Evolutionary conservation across 2,797 vertebrate genomes (phyloP).

Genomic region (Pangasius sanitwongsei): DNA sequence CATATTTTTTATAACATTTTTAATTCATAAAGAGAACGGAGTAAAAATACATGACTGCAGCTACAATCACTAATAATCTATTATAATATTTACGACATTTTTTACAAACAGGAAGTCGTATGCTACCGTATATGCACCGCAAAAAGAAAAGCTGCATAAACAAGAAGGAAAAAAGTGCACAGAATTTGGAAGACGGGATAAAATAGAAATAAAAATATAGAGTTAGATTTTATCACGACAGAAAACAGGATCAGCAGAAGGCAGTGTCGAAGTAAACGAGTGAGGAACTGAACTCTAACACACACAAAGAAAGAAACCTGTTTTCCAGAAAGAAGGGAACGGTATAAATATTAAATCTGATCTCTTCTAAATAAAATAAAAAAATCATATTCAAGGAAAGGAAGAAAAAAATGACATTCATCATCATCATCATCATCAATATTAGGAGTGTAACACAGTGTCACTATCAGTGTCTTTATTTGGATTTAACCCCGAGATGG

Average conservation of each 20-base stretch:
- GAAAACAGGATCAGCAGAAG: background rate
- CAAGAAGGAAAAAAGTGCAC: background rate
- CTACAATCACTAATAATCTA: background rate
- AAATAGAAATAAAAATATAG: background rate
- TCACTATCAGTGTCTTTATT: background rate
- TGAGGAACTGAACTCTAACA: background rate
- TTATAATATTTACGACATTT: background rate
- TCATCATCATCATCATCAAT: background rate
- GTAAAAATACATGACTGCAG: background rate
- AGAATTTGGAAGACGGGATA: conserved; percentile 45
- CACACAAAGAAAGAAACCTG: conserved; percentile 22
- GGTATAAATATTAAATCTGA: background rate
- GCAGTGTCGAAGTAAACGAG: conserved; percentile 20
- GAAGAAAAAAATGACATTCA: background rate
- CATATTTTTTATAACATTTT: background rate
- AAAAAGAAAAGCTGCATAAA: conserved; percentile 9
- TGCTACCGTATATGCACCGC: background rate
- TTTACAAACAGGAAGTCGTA: background rate
- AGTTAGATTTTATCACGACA: background rate
- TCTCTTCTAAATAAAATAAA: background rate
- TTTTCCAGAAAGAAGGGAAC: conserved; percentile 11
- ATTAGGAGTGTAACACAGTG: background rate
- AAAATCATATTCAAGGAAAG: no score
- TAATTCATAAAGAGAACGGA: background rate
- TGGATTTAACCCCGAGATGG: background rate